Base-by-base conservation (phyloP, 2,113 vertebrate species). In the Rhegmatorhina hoffmannsi region DNA sequence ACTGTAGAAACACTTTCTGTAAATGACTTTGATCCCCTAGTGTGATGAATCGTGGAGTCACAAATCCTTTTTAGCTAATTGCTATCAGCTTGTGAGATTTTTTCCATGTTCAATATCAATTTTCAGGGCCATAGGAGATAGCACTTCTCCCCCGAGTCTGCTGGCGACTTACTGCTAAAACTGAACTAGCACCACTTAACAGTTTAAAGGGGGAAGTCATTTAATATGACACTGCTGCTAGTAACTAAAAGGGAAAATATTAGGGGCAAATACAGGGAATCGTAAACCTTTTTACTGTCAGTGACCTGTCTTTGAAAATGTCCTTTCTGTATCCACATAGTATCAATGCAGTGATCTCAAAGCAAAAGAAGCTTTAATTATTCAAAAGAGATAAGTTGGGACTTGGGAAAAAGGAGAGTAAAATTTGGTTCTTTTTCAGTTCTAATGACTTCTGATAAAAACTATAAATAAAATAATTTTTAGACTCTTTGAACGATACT, bases 61-160 rank as follows among this genome's bases (percentile, higher is more conserved):
- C 98, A 98, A 99, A 99, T 99, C 99, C 99, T 99, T 99, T 99
- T 99, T 99, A 99, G 98, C 98, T 99, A 99, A 99, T 99, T 99
- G 99, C 99, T 99, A 99, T 98, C 98, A 99, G 98, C 98, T 98
- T 98, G 98, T 98, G 98, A 98, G 98, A 98, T 98, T 98, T 98
- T 97, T 98, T 97, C 98, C 97, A 97, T 99, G 99, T 99, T 99
- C 99, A 99, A 99, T 99, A 99, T 99, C 99, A 99, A 99, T 99
- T 99, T 99, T 99, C 99, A 99, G 96, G 98, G 97, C 98, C 98
- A 98, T 97, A 98, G 98, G 98, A 99, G 99, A 99, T 98, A 98
- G 98, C 96, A 92, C 98, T 69, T 96, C 96, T 99, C 99, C 99
- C 99, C 92, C 31, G 99, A 99, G 99, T 97, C 98, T 95, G 69